Evolutionary conservation across 2,888 invertebrate genomes (phyloP).

Genomic region (Thecocarcelia acutangulata): DNA sequence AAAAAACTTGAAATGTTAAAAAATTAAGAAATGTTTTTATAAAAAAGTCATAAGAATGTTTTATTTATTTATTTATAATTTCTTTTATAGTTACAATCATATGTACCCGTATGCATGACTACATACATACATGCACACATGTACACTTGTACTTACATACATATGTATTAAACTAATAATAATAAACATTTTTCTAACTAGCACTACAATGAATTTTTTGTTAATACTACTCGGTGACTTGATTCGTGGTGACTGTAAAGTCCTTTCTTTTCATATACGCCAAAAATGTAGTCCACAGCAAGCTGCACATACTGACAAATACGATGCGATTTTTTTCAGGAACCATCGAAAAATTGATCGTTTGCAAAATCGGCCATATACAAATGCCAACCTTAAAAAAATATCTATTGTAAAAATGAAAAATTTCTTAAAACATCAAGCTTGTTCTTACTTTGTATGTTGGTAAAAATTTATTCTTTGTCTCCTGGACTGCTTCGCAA

Average conservation of each 20-base stretch:
- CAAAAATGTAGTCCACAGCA: slow-evolving; percentile 89
- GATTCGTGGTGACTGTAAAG: slow-evolving; percentile 72
- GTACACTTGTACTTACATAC: too few species aligned
- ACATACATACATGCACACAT: too few species aligned
- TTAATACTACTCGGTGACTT: slow-evolving; percentile 5
- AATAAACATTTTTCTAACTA: slow-evolving; percentile 34
- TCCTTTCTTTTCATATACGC: slow-evolving; percentile 88
- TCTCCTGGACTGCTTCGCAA: slow-evolving; percentile 85
- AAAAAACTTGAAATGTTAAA: slow-evolving; percentile 13
- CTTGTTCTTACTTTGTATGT: slow-evolving; percentile 83
- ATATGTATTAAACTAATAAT: background rate
- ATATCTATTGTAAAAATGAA: background rate
- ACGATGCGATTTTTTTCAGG: slow-evolving; percentile 88
- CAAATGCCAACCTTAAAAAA: slow-evolving; percentile 82
- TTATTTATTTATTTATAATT: slow-evolving; percentile 58
- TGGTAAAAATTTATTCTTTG: slow-evolving; percentile 86
- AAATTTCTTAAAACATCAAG: too few species aligned
- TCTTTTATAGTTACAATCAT: slow-evolving; percentile 5
- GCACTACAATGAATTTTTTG: slow-evolving; percentile 13
- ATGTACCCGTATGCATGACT: background rate
- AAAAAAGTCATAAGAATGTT: too few species aligned
- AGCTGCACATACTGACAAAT: slow-evolving; percentile 87
- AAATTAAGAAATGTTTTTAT: slow-evolving; percentile 12
- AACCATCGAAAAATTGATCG: slow-evolving; percentile 88
- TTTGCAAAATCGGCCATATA: slow-evolving; percentile 88